Evolutionary conservation across 2,797 vertebrate species (phyloP).

Genomic region (Chanos chanos): DNA sequence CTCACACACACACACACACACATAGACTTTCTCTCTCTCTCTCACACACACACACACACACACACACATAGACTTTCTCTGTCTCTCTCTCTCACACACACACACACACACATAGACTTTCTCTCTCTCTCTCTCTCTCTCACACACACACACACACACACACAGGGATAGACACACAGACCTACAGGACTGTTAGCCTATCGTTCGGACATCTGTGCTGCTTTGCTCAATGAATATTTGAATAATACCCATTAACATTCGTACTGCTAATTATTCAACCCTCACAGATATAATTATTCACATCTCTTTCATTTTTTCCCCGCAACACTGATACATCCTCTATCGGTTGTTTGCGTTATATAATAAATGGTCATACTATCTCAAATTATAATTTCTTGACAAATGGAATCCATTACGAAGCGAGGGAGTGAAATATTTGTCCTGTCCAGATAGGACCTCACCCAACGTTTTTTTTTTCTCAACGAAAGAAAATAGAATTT

Average conservation of each 20-base stretch:
- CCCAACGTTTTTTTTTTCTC: constrained; percentile 81
- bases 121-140: too few species aligned
- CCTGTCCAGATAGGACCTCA: constrained; percentile 84
- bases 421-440: constrained; percentile 83
- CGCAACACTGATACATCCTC: constrained; percentile 12
- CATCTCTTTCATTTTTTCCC: constrained; percentile 4
- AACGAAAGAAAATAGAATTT: constrained; percentile 75
- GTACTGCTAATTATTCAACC: constrained; percentile 36
- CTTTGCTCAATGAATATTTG: constrained; percentile 30
- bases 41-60: too few species aligned
- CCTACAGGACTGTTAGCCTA: neutral
- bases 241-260: constrained; percentile 30
- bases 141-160: neutral
- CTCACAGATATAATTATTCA: constrained; percentile 31
- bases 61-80: too few species aligned
- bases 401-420: constrained; percentile 71
- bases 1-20: too few species aligned
- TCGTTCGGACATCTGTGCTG: neutral
- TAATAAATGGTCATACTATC: constrained; percentile 39
- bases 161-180: neutral
- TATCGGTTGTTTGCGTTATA: constrained; percentile 43
- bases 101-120: too few species aligned
- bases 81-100: too few species aligned
- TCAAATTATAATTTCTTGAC: constrained; percentile 67
- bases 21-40: too few species aligned